phyloP scores from a whole-genome alignment of 35 echinoderm and acorn worm genomes.

The Hemicentrotus pulcherrimus region DNA sequence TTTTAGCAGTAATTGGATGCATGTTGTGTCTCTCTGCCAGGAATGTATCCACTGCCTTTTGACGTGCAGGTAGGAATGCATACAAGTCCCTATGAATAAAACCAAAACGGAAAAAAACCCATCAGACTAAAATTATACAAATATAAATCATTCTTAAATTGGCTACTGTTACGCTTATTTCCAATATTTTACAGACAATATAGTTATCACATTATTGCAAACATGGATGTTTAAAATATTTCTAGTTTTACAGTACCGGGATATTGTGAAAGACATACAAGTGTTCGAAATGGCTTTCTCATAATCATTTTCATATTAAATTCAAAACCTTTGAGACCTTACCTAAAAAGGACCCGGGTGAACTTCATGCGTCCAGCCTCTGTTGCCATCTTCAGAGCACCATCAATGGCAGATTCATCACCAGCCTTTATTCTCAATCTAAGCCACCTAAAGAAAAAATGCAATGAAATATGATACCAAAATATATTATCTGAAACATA shows the following conservation, averaged over 20 bases:
- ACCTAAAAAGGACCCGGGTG: constrained; percentile 81
- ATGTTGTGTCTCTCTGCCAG: constrained; percentile 72
- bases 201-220: not conserved
- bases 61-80: constrained; percentile 59
- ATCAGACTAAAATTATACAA: not conserved
- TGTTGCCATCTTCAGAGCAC: constrained; percentile 78
- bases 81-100: constrained; percentile 76
- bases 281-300: too few relatives aligned
- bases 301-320: too few relatives aligned
- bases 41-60: constrained; percentile 77
- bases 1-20: constrained; percentile 81
- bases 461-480: not conserved
- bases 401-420: constrained; percentile 59
- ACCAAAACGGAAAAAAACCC: not conserved
- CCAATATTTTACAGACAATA: too few relatives aligned
- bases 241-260: too few relatives aligned
- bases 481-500: not conserved
- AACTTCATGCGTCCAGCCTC: constrained; percentile 88
- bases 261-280: too few relatives aligned
- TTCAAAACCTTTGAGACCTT: not conserved
- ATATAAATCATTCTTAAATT: not conserved
- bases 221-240: not conserved
- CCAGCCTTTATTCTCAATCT: constrained; percentile 70
- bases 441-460: constrained; percentile 66
- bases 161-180: not conserved